phyloP scores from a whole-genome alignment of 2,113 vertebrate species.

The Chaenocephalus aceratus region DNA sequence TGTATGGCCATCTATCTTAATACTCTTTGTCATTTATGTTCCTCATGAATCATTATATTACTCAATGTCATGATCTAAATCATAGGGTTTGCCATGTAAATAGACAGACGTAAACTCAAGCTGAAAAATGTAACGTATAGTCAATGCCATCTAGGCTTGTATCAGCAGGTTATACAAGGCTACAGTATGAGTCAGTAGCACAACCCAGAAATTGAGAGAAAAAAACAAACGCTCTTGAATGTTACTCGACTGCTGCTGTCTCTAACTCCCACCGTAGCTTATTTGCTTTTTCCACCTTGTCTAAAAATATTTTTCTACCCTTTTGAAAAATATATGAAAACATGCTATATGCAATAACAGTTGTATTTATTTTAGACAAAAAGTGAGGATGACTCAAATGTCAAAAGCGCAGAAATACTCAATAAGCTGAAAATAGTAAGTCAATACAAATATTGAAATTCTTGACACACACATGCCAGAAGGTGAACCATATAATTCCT shows the following conservation, averaged over 20 bases:
- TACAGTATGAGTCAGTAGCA: neutral
- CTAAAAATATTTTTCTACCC: neutral
- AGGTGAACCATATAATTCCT: constrained; percentile 9
- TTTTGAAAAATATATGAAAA: neutral
- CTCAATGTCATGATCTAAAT: neutral
- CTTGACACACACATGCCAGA: neutral
- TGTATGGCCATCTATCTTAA: neutral
- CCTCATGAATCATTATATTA: neutral
- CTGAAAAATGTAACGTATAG: too few species aligned
- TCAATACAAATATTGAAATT: neutral
- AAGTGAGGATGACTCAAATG: neutral
- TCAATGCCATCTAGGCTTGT: neutral
- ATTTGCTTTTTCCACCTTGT: neutral
- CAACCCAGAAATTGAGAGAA: neutral
- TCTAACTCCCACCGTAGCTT: neutral
- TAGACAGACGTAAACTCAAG: too few species aligned
- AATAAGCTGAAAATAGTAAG: neutral
- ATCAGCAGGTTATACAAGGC: neutral
- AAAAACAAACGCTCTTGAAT: neutral
- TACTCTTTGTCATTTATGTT: neutral
- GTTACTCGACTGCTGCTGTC: neutral
- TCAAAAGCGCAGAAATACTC: neutral
- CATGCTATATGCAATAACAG: too few species aligned
- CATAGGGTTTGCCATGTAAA: too few species aligned
- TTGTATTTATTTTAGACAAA: neutral